These are phyloP conservation scores for Hydropsyche tenuis DNA, from an alignment of 1,140 invertebrate species.

Conservation along the genomic window DNA sequence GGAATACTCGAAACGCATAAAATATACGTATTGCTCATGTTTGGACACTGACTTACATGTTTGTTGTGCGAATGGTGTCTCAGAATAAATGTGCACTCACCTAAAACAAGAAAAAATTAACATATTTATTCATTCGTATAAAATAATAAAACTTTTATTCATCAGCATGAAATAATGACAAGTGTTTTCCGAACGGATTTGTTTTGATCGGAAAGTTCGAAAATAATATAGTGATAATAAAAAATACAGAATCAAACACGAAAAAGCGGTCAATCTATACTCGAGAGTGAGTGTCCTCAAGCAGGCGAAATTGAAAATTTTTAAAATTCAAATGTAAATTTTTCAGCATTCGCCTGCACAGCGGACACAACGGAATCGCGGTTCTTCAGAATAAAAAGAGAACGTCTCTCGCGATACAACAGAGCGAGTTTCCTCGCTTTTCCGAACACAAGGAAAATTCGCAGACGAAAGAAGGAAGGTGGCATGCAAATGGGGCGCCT, in stretches of 20 bases:
- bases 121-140: neutral
- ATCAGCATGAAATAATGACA: neutral
- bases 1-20: too few species aligned
- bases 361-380: neutral
- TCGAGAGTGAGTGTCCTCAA: too few species aligned
- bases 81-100: neutral
- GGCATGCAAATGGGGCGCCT: slow-evolving; percentile 35
- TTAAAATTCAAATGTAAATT: slow-evolving; percentile 6
- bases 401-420: neutral
- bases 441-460: neutral
- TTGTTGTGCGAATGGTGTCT: too few species aligned
- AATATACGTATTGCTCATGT: neutral
- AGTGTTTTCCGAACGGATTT: neutral
- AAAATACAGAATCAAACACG: too few species aligned
- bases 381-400: neutral
- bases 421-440: too few species aligned
- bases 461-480: neutral
- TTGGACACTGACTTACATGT: neutral
- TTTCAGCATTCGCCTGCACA: neutral
- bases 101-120: slow-evolving; percentile 6
- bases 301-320: neutral
- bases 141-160: neutral
- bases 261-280: too few species aligned
- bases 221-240: too few species aligned
- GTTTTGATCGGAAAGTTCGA: neutral